These are phyloP conservation scores for Callosobruchus maculatus DNA, from an alignment of 2,888 invertebrate genomes.

Conservation along the genomic window DNA sequence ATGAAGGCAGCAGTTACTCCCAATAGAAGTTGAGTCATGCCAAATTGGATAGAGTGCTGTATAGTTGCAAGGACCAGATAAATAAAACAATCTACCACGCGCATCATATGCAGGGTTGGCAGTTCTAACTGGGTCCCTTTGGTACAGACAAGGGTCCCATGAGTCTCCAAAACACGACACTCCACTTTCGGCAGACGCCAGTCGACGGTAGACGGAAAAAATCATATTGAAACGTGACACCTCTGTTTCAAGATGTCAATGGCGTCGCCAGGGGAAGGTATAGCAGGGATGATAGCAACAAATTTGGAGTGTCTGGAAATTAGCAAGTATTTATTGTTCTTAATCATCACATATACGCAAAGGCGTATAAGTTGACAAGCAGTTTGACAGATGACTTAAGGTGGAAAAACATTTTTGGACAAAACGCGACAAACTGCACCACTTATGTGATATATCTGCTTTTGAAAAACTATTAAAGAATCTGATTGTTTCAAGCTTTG, in stretches of 20 bases:
- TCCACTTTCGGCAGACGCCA: conserved; percentile 41
- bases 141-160: not conserved
- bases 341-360: too few relatives aligned
- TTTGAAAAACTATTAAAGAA: too few relatives aligned
- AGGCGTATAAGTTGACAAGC: too few relatives aligned
- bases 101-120: not conserved
- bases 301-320: too few relatives aligned
- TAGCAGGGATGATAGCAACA: too few relatives aligned
- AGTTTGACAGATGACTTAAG: too few relatives aligned
- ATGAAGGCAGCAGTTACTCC: too few relatives aligned
- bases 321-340: too few relatives aligned
- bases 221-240: not conserved
- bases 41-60: conserved; percentile 3
- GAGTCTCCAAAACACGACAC: conserved; percentile 48
- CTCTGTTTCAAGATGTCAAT: not conserved
- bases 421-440: too few relatives aligned
- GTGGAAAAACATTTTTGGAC: too few relatives aligned
- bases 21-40: not conserved
- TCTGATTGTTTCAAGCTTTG: too few relatives aligned
- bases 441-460: too few relatives aligned
- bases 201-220: not conserved
- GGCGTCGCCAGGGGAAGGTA: not conserved
- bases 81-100: not conserved
- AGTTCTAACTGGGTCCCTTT: not conserved
- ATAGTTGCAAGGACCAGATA: conserved; percentile 2